These are phyloP conservation scores for Callosobruchus maculatus DNA, from an alignment of 2,888 invertebrate genomes.

Conservation along the genomic window DNA sequence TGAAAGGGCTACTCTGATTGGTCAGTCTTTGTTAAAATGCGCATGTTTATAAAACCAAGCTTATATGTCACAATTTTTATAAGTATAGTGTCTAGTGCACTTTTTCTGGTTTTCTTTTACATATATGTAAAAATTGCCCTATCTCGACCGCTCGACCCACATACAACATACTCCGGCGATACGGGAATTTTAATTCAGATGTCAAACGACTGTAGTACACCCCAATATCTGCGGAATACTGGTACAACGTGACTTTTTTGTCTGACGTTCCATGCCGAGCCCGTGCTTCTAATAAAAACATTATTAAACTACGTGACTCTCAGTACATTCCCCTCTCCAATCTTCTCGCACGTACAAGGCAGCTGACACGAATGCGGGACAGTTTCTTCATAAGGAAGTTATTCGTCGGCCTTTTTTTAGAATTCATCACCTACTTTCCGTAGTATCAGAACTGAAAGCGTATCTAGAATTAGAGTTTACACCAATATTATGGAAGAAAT, in stretches of 20 bases:
- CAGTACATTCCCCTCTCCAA: neutral
- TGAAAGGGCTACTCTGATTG: too few species aligned
- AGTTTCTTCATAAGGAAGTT: neutral
- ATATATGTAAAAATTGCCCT: too few species aligned
- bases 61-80: too few species aligned
- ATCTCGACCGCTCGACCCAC: too few species aligned
- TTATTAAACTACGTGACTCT: neutral
- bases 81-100: too few species aligned
- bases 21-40: too few species aligned
- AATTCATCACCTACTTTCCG: neutral
- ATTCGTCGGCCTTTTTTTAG: neutral
- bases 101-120: too few species aligned
- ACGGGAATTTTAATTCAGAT: neutral
- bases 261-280: neutral
- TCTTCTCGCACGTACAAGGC: neutral
- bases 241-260: neutral
- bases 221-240: neutral
- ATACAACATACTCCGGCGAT: neutral
- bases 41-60: too few species aligned
- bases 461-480: too few species aligned
- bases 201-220: neutral
- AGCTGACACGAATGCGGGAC: neutral
- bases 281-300: neutral
- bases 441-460: too few species aligned
- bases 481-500: too few species aligned